Conservation (phyloP, 2,888 invertebrate genomes). For the Sphaeridia pumilis region DNA sequence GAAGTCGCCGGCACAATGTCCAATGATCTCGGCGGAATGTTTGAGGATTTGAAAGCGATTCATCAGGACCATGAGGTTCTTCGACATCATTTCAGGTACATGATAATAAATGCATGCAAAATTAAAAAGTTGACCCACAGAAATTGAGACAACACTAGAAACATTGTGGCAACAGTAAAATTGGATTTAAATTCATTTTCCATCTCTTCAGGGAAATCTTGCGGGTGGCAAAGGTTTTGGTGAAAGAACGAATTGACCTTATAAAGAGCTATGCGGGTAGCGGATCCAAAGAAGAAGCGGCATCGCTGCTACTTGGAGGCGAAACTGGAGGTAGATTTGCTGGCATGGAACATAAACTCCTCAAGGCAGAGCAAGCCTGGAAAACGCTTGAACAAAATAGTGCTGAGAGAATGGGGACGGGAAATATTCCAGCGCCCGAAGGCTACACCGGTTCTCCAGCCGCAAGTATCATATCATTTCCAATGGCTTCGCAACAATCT, state of each 20-base stretch:
- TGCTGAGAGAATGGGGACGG: neutral
- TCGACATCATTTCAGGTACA: slow-evolving; percentile 30
- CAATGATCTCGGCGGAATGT: slow-evolving; percentile 24
- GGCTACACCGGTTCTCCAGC: neutral
- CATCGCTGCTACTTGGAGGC: slow-evolving; percentile 22
- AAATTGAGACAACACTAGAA: neutral
- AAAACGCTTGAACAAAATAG: slow-evolving; percentile 20
- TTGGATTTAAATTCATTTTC: slow-evolving; percentile 1
- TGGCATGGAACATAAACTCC: slow-evolving; percentile 34
- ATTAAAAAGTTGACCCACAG: neutral
- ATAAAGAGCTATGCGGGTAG: slow-evolving; percentile 32
- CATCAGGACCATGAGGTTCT: slow-evolving; percentile 30
- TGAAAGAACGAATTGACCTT: slow-evolving; percentile 39
- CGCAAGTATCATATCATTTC: slow-evolving; percentile 1
- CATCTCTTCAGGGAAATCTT: slow-evolving; percentile 37
- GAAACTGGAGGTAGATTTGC: slow-evolving; percentile 30
- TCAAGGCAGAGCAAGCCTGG: slow-evolving; percentile 32
- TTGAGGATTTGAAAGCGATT: slow-evolving; percentile 23
- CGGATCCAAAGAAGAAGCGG: slow-evolving; percentile 19
- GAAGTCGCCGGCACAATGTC: slow-evolving; percentile 32
- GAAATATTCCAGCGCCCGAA: neutral
- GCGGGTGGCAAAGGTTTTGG: slow-evolving; percentile 37
- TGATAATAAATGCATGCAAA: neutral
- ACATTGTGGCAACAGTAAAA: neutral
- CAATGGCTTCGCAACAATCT: neutral